Evolutionary conservation across 2,113 vertebrate species (phyloP).

Genomic region (Nibea coibor): DNA sequence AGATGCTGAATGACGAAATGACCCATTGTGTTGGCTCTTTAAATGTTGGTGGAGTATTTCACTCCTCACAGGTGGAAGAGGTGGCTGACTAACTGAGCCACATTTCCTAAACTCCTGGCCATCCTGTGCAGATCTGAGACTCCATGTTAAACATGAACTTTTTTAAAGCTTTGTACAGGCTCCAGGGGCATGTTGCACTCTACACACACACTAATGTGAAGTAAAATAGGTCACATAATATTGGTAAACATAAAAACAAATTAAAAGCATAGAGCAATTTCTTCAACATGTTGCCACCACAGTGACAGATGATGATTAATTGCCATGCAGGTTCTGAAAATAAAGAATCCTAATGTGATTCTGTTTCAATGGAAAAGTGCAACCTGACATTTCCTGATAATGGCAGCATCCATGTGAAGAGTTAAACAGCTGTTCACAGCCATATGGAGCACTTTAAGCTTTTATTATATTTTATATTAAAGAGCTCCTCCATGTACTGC

Average conservation of each 20-base stretch:
- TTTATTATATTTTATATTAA: conserved; percentile 13
- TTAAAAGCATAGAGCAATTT: not conserved
- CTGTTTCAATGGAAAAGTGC: not conserved
- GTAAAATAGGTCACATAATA: not conserved
- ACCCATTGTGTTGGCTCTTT: too few relatives aligned
- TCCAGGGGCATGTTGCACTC: not conserved
- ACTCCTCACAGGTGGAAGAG: too few relatives aligned
- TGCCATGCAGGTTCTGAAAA: not conserved
- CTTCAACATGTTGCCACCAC: not conserved
- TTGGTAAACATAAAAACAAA: not conserved
- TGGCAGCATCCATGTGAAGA: not conserved
- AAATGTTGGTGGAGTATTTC: too few relatives aligned
- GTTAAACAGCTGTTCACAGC: not conserved
- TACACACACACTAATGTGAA: not conserved
- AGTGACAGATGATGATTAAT: not conserved
- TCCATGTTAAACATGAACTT: not conserved
- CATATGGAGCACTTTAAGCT: not conserved
- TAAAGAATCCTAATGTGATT: not conserved
- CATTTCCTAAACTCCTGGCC: not conserved
- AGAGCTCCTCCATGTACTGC: not conserved
- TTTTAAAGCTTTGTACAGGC: too few relatives aligned
- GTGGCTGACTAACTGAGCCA: too few relatives aligned
- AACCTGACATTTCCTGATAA: not conserved
- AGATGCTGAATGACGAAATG: too few relatives aligned
- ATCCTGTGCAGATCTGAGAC: not conserved